Conservation (phyloP, 1,140 invertebrate genomes). For the Orussus abietinus region DNA sequence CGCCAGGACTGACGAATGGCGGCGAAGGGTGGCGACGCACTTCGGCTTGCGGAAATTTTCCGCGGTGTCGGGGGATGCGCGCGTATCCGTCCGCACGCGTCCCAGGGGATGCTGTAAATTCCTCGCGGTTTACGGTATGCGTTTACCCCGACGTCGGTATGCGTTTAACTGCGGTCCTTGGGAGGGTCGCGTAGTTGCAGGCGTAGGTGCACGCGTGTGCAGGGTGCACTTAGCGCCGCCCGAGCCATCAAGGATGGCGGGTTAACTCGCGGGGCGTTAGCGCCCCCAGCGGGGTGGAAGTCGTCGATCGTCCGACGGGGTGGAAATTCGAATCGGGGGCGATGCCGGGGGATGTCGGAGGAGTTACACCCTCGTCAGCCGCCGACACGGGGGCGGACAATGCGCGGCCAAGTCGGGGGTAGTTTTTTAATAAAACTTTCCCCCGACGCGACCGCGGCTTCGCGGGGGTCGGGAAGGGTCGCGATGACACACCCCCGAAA, state of each 20-base stretch:
- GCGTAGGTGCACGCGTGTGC: background rate
- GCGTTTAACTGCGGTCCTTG: slow-evolving; percentile 20
- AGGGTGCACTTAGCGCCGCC: too few relatives aligned
- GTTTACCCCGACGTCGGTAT: slow-evolving; percentile 17
- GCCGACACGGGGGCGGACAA: background rate
- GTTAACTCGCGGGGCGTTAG: background rate
- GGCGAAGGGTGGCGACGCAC: too few relatives aligned
- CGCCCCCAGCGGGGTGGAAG: background rate
- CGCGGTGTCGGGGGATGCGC: too few relatives aligned
- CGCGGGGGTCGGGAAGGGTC: too few relatives aligned
- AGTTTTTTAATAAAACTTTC: slow-evolving; percentile 1
- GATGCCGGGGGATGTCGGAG: background rate
- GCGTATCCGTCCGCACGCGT: too few relatives aligned
- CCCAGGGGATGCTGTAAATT: slow-evolving; percentile 22
- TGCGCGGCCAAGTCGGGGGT: background rate
- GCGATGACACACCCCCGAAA: too few relatives aligned
- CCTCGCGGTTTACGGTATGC: slow-evolving; percentile 22
- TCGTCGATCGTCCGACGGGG: background rate
- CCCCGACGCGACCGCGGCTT: too few relatives aligned
- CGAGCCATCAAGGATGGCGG: background rate
- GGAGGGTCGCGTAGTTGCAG: background rate
- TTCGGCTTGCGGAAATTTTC: too few relatives aligned
- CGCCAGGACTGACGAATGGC: too few relatives aligned
- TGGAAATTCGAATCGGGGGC: background rate
- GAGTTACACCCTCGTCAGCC: background rate